A percentile compares a stretch with the other conserved stretches of the same genome.
phyloP scores from a whole-genome alignment of 2,113 vertebrate genomes.

The Epinephelus fuscoguttatus region DNA sequence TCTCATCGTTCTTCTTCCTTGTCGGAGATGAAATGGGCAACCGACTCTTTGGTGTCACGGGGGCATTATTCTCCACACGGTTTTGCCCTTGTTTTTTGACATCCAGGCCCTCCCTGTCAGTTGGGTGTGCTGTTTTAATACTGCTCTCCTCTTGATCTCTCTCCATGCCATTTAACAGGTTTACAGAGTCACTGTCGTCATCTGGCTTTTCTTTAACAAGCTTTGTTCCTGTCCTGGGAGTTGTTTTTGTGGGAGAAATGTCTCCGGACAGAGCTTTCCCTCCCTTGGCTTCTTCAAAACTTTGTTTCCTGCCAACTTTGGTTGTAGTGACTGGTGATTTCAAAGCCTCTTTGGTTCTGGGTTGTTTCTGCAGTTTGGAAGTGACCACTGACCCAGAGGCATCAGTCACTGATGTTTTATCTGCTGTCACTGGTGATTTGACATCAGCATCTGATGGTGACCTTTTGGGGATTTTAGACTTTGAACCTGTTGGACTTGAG shows the following conservation, averaged over 20 bases:
- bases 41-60: constrained; percentile 59
- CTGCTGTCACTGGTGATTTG: constrained; percentile 66
- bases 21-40: constrained; percentile 66
- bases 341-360: constrained; percentile 58
- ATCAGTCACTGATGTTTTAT: constrained; percentile 53
- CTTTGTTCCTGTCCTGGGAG: constrained; percentile 33
- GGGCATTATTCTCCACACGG: constrained; percentile 45
- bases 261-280: constrained; percentile 36
- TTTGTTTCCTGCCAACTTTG: constrained; percentile 53
- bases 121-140: neutral
- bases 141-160: constrained; percentile 38
- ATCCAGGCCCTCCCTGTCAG: constrained; percentile 38
- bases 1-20: constrained; percentile 55
- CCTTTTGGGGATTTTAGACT: constrained; percentile 83
- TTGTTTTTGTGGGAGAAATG: constrained; percentile 60
- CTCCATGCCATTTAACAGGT: constrained; percentile 52
- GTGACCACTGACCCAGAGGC: constrained; percentile 4
- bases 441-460: constrained; percentile 59
- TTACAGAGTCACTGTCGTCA: constrained; percentile 37
- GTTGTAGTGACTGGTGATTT: constrained; percentile 39
- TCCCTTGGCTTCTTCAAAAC: constrained; percentile 61
- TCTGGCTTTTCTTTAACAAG: constrained; percentile 40
- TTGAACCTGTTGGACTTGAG: constrained; percentile 36
- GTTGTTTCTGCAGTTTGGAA: constrained; percentile 62
- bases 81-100: constrained; percentile 47